Base-by-base conservation (phyloP, 2,888 invertebrate genomes). In the Halocaridina rubra region DNA sequence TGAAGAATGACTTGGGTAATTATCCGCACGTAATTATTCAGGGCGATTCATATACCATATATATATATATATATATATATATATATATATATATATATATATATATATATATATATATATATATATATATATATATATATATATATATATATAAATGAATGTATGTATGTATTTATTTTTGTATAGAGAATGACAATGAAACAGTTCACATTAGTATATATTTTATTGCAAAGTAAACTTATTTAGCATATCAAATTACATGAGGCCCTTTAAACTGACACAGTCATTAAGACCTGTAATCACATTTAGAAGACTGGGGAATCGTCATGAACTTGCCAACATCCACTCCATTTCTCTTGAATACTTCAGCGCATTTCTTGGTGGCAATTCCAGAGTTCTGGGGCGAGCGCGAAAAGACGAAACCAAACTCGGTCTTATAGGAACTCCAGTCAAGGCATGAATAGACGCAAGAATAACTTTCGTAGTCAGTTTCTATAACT, bases 401-500 rank as follows among this genome's bases (percentile, higher is more conserved):
- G 16, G 64, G 67, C 3, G 78, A 64, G 0, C 78, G 61, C 27
- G 78, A 78, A 29, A 67, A 78, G 4, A 78, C 78, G 67, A 78
- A 78, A 27, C 67, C 78, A 46, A 78, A 78, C 78, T 78, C 78
- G 5, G 78, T 19, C 33, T 78, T 78, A 67, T 39, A 78, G 22
- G 19, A 29, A 27, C 24, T 46, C 30, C 33, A 39, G 78, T 19
- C 39, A 39, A 67, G 64, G 27, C 78, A 78, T 33, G 67, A 67
- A 30, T 78, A 78, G 32, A 78, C 67, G 39, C 78, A 78, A 22
- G 78, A 78, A 33, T 78, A 78, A n/a, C n/a, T 78, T 1, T 78
- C 78, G 67, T 78, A 78, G 78, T 78, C 78, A 27, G 78, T 78
- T 27, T 67, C 78, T 7, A 78, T 78, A 13, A 78, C 78, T 32